phyloP scores from a whole-genome alignment of 2,888 invertebrate genomes.

The Seira ritae region DNA sequence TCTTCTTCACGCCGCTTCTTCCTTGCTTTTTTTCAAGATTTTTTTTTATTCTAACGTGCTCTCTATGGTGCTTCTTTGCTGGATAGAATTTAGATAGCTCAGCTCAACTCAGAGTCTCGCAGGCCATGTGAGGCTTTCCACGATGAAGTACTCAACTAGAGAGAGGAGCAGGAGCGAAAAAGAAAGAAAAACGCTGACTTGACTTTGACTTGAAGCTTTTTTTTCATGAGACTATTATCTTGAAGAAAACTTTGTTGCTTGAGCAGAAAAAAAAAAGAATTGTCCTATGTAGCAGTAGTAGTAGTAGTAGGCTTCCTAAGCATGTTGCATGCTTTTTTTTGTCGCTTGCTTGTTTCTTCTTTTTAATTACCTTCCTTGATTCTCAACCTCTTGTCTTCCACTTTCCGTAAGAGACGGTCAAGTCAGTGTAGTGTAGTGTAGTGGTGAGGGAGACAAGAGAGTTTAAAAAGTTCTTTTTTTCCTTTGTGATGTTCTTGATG shows the following conservation, averaged over 20 bases:
- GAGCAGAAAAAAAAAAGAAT: neutral
- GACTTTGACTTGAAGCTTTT: neutral
- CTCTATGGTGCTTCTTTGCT: conserved; percentile 43
- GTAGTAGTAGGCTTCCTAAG: neutral
- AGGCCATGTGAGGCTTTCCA: neutral
- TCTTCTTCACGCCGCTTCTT: conserved; percentile 47
- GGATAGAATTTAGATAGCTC: conserved; percentile 33
- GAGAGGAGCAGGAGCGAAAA: neutral
- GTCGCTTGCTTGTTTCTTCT: neutral
- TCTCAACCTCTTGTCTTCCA: neutral
- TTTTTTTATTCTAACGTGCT: conserved; percentile 45
- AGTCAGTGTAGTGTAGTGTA: too few species aligned
- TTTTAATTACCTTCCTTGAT: neutral
- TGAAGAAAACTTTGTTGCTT: conserved; percentile 8
- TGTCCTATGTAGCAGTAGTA: too few species aligned
- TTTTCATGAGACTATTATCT: conserved; percentile 8
- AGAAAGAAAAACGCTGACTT: neutral
- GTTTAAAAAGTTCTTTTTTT: too few species aligned
- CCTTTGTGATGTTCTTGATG: too few species aligned
- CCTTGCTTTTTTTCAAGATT: conserved; percentile 40
- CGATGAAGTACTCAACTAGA: neutral
- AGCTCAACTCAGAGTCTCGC: too few species aligned
- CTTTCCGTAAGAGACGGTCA: neutral
- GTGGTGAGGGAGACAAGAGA: too few species aligned
- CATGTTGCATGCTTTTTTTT: conserved; percentile 2